Evolutionary conservation across 2,888 invertebrate species (phyloP), one percentile per base, ranked within the genome.

Genomic region (Ormia ochracea): DNA sequence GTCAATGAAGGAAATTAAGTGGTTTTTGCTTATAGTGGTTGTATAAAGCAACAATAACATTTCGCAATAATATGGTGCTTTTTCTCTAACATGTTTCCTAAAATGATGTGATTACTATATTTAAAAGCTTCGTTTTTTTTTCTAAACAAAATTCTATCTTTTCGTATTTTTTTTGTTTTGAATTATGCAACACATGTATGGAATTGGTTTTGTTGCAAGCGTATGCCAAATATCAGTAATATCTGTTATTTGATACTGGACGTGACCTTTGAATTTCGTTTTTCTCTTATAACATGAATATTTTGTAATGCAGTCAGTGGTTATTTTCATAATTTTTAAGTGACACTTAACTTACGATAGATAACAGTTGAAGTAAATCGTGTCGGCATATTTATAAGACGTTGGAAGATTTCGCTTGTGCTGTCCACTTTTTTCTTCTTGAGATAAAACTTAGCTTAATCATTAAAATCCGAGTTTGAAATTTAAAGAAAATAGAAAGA

Each of bases 191-290:
- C 38, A 74, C 56, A 48, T 65, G 41, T 38, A 12, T 28, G 65
- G 21, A 74, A 41, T 58, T 50, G 21, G 17, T 45, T 56, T 69
- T 56, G 48, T 19, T 31, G 31, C 54, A 66, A 38, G 23, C 45
- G 65, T 48, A 58, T 17, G 33, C 56, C 31, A 65, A 63, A 45
- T 65, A 26, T 65, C 54, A 45, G 48, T 45, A 45, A 41, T 50
- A 48, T 45, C 12, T 38, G 48, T 48, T 56, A 74, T 65, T 36
- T 65, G 56, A 65, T 28, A 45, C 28, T 14, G 28, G 28, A 56
- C 56, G 65, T 65, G 73, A 63, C 38, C 56, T 65, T 45, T 14
- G 1, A 12, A n/a, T 38, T 59, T 23, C 12, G 12, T 36, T 33
- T 65, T 10, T 12, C 10, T 14, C 4, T 41, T 4, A n/a, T 36